These are phyloP conservation scores for Percina caprodes DNA, from an alignment of 2,113 vertebrate genomes.

Conservation along the genomic window DNA sequence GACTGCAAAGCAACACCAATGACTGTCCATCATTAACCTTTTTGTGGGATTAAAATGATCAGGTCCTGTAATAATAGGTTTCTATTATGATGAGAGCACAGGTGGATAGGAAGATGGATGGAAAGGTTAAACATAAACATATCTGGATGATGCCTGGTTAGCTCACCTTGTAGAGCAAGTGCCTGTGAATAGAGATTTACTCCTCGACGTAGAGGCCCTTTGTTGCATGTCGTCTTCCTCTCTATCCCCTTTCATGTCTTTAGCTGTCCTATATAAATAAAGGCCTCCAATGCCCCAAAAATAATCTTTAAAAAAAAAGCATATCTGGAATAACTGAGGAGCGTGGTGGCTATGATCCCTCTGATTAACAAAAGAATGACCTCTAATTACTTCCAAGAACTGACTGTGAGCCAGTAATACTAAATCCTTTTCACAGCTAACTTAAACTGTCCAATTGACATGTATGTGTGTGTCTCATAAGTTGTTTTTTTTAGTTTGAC, in stretches of 20 bases:
- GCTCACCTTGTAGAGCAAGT: too few relatives aligned
- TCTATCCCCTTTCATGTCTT: too few relatives aligned
- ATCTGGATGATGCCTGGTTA: conserved; percentile 34
- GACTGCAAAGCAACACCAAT: conserved; percentile 4
- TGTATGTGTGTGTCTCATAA: background rate
- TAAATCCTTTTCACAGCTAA: conserved; percentile 17
- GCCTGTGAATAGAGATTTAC: too few relatives aligned
- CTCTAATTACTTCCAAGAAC: conserved; percentile 73
- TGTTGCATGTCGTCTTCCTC: too few relatives aligned
- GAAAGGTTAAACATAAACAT: conserved; percentile 75
- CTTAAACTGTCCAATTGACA: conserved; percentile 6
- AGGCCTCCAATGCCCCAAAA: too few relatives aligned
- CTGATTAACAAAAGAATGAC: conserved; percentile 77
- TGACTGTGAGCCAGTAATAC: conserved; percentile 36
- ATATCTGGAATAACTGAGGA: conserved; percentile 67
- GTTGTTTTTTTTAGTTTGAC: background rate
- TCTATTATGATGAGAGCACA: conserved; percentile 56
- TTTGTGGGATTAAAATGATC: conserved; percentile 65
- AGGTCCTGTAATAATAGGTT: conserved; percentile 59
- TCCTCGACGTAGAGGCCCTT: too few relatives aligned
- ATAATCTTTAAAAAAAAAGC: conserved; percentile 41
- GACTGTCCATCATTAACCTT: conserved; percentile 64
- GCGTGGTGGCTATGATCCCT: conserved; percentile 66
- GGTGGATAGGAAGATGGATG: conserved; percentile 64
- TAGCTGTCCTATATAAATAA: too few relatives aligned